Percentiles rank a stretch among this genome's conserved stretches.
phyloP scores from a whole-genome alignment of 2,888 invertebrate species.

The Conistra vaccinii region DNA sequence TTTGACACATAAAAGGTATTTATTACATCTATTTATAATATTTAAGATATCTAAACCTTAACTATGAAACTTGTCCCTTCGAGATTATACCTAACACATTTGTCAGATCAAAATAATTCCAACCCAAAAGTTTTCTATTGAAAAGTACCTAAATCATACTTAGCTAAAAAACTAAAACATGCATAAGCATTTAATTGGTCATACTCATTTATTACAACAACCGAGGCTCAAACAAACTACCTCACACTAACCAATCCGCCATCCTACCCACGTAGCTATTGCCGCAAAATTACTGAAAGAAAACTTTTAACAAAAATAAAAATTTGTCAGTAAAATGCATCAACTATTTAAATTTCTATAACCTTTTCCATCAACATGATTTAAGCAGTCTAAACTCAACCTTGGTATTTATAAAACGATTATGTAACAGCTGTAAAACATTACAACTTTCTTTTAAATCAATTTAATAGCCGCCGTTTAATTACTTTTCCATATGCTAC shows the following conservation, averaged over 20 bases:
- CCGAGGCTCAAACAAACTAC: neutral
- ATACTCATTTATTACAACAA: neutral
- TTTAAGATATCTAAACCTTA: neutral
- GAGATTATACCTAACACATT: too few relatives aligned
- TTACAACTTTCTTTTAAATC: slow-evolving; percentile 57
- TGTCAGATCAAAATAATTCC: neutral
- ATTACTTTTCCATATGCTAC: slow-evolving; percentile 56
- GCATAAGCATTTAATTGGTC: neutral
- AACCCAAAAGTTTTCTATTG: neutral
- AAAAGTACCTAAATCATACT: neutral
- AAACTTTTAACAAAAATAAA: neutral
- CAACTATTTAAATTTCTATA: slow-evolving; percentile 2
- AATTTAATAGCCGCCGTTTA: slow-evolving; percentile 56
- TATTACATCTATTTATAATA: neutral
- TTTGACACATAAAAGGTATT: slow-evolving; percentile 21
- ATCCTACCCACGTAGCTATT: neutral
- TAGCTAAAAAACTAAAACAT: neutral
- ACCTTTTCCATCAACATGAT: slow-evolving; percentile 39
- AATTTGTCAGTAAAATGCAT: slow-evolving; percentile 3
- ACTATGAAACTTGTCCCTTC: neutral
- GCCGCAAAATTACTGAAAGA: neutral
- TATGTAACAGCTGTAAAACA: slow-evolving; percentile 11
- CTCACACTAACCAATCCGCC: neutral
- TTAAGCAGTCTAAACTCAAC: neutral
- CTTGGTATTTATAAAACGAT: slow-evolving; percentile 16